Evolutionary conservation across 2,113 vertebrate species (phyloP), one percentile per base, ranked within the genome.

Genomic region (Rissa tridactyla): DNA sequence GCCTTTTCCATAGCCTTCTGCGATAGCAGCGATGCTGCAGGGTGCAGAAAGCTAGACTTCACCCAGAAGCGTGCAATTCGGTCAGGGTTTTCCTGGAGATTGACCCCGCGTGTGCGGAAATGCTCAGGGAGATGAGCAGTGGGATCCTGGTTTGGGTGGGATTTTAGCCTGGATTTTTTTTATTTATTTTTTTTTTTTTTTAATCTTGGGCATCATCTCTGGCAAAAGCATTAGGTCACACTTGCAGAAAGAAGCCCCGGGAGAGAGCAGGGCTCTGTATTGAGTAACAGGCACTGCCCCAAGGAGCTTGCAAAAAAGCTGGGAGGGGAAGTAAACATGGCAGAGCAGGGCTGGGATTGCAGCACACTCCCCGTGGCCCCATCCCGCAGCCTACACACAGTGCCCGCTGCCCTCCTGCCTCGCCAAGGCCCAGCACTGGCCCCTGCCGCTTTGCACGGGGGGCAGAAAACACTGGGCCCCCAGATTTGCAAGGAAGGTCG

Each of bases 291-390:
- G 64, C 60, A 0, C 76, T 88, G 88, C 92, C 84, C 77, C 70
- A n/a, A 82, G 80, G 84, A 94, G 76, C 88, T 94, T 88, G 92
- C 91, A 88, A 64, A 80, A 88, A 85, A 77, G 22, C 58, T 88
- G 94, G 92, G 91, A 95, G 88, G 94, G 81, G 84, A 91, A 82
- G 54, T 69, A 78, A 88, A 86, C 69, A 88, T 10, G 14, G 6
- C 12, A 6, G 68, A 65, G 75, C 84, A 30, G 65, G 38, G 66
- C 87, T 60, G 82, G 72, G 88, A 94, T 72, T 91, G 88, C 88
- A 58, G 91, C 80, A 85, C 42, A 0, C 21, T 75, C 58, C 78
- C 64, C 3, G 3, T 10, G 40, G 55, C 64, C 57, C 57, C 16
- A 4, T 16, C 80, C 64, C 1, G 13, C 79, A 64, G 69, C 91